Evolutionary conservation across 2,888 invertebrate genomes (phyloP), one percentile per base, ranked within the genome.

Genomic region (Protophormia terraenovae): DNA sequence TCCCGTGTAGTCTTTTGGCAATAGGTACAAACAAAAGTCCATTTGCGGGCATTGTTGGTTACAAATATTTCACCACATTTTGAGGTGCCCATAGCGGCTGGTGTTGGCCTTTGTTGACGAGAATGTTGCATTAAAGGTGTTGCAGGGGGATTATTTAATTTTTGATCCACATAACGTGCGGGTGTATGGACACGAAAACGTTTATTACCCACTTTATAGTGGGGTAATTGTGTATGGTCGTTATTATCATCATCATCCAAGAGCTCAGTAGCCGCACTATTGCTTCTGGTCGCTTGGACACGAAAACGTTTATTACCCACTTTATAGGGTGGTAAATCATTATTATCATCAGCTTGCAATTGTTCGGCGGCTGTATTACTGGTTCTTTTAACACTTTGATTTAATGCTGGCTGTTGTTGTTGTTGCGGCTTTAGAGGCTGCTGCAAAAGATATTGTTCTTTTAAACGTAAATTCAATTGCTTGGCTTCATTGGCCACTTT

Each of bases 51-150:
- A 84, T 89, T 88, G 58, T 88, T 89, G 12, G 87, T 88, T 6
- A 89, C 89, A 86, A 88, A 89, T 35, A 89, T 88, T 84, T 89
- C 89, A 12, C 89, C 89, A 67, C 89, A 89, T 38, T 87, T 88
- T 1, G 83, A 71, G 6, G 75, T 10, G 8, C 3, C 12, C 10
- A 14, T n/a, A 12, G 50, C 8, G 10, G 22, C 12, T 12, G 38
- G 32, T n/a, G 14, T 8, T 4, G 38, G 27, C 0, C 19, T 19
- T 29, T 8, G 32, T 38, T 55, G 32, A 12, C 29, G 41, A 1
- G 45, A 41, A 7, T 22, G 45, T 14, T 55, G 22, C 12, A 12
- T 6, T 6, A 24, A 27, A 16, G 73, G 38, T 6, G 47, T 35
- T 29, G 78, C 7, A 6, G 41, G 55, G 16, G 50, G n/a, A n/a